These are phyloP conservation scores for Pelagia noctiluca DNA, from an alignment of 30 jellyfish, hydroid and myxozoan species.

Conservation along the genomic window DNA sequence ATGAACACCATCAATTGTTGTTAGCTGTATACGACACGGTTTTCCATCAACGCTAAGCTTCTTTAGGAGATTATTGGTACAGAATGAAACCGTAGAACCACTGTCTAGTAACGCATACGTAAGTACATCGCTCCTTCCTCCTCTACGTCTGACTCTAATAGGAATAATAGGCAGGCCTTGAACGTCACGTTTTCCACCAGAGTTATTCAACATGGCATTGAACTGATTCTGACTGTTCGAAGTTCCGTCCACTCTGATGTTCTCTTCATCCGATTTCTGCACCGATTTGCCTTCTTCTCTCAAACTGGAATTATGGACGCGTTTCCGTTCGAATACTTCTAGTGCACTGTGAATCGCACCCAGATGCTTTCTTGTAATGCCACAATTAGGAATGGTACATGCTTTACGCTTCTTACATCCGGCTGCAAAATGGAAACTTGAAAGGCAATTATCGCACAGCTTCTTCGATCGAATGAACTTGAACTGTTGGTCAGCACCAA, in stretches of 20 bases:
- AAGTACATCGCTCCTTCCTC: neutral
- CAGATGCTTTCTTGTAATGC: constrained; percentile 38
- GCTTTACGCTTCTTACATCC: constrained; percentile 51
- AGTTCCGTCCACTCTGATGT: neutral
- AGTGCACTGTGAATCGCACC: constrained; percentile 32
- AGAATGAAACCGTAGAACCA: constrained; percentile 50
- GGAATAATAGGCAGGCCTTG: constrained; percentile 59
- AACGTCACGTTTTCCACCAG: neutral
- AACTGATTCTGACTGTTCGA: constrained; percentile 21
- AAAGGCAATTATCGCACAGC: constrained; percentile 52
- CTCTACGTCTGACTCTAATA: constrained; percentile 20
- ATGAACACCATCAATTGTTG: constrained; percentile 49
- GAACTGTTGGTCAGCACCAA: constrained; percentile 26
- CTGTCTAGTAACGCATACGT: constrained; percentile 56
- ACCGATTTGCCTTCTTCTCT: neutral
- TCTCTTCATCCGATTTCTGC: neutral
- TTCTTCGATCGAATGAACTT: constrained; percentile 23
- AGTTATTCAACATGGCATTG: constrained; percentile 19
- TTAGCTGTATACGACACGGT: constrained; percentile 44
- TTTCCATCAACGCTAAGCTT: constrained; percentile 36
- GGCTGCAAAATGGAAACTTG: constrained; percentile 41
- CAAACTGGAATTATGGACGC: neutral
- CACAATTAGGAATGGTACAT: constrained; percentile 42
- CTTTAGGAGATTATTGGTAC: constrained; percentile 24
- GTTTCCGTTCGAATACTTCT: constrained; percentile 23